These are phyloP conservation scores for Siphamia tubifer DNA, from an alignment of 2,113 vertebrate genomes.

Conservation along the genomic window DNA sequence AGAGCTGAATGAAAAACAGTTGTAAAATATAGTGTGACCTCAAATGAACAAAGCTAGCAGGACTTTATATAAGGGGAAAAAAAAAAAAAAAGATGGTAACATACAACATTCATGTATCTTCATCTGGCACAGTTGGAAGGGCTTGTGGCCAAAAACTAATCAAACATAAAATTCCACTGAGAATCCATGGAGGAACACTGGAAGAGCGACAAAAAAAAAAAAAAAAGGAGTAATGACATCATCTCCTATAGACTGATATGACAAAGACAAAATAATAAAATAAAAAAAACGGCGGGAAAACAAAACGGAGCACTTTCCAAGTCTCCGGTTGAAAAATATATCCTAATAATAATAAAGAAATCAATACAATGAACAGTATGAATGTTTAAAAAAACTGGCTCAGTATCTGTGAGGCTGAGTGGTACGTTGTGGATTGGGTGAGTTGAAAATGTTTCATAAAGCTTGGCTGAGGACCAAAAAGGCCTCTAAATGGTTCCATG, in stretches of 20 bases:
- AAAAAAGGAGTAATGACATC: background rate
- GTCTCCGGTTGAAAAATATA: background rate
- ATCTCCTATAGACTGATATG: background rate
- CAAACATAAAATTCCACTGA: background rate
- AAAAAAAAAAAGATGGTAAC: too few relatives aligned
- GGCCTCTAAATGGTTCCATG: slow-evolving; percentile 30
- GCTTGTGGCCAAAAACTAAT: background rate
- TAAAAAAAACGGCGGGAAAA: background rate
- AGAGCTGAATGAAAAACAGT: too few relatives aligned
- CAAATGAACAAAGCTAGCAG: too few relatives aligned
- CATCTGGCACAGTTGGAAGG: background rate
- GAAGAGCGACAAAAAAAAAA: background rate
- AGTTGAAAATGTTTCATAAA: slow-evolving; percentile 26
- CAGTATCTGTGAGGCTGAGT: slow-evolving; percentile 22
- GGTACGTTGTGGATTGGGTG: slow-evolving; percentile 5
- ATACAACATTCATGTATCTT: too few relatives aligned
- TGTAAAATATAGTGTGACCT: too few relatives aligned
- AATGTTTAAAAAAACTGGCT: slow-evolving; percentile 20
- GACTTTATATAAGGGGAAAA: too few relatives aligned
- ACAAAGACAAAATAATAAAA: slow-evolving; percentile 4
- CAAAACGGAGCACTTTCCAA: background rate
- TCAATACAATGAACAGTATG: slow-evolving; percentile 5
- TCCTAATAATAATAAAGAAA: slow-evolving; percentile 21
- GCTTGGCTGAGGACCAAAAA: slow-evolving; percentile 43
- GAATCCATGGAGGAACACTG: background rate